Evolutionary conservation across 2,888 invertebrate species (phyloP), one percentile per base, ranked within the genome.

Genomic region (Kuschelorhynchus macadamiae): DNA sequence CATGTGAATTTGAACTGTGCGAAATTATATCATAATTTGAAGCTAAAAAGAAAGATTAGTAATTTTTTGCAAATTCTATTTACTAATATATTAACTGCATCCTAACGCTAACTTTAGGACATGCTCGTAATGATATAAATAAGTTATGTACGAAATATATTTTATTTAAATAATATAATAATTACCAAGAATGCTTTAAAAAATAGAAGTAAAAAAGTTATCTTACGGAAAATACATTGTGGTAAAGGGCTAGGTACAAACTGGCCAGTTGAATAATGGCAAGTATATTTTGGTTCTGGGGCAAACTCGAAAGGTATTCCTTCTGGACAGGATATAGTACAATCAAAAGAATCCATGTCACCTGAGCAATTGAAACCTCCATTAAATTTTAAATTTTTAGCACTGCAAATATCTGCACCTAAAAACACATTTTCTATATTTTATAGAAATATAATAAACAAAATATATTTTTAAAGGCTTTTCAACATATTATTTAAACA

Each of bases 291-390:
- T 0, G 85, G 79, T 0, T 89, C 88, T 0, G 91, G 87, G 0
- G 88, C 82, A 3, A 87, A 85, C 69, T 89, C 88, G 76, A 92
- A 91, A 14, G 85, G 78, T 11, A 90, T 82, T 0, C 90, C 92
- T 0, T 82, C 75, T 0, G 93, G 92, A 75, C 95, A 95, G 2
- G 80, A 83, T 7, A 95, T 80, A 3, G 83, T 82, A 80, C 95
- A 95, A 2, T 86, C 86, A 71, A 90, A 88, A 25, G 84, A 81
- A 33, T 89, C 86, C 4, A 82, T 84, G 73, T 89, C 86, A 1
- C 90, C 91, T 0, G 85, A 85, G 78, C 95, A 95, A 33, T 88
- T 88, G 83, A 90, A 92, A 14, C 88, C 91, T 11, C 94, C 95
- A 82, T 93, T 93, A 81, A 94, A 93, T 0, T 87, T 86, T 2